A percentile compares a stretch with the other conserved stretches of the same genome.
These are phyloP conservation scores for Dicyrtomina minuta DNA, from an alignment of 2,888 invertebrate species.

Conservation along the genomic window DNA sequence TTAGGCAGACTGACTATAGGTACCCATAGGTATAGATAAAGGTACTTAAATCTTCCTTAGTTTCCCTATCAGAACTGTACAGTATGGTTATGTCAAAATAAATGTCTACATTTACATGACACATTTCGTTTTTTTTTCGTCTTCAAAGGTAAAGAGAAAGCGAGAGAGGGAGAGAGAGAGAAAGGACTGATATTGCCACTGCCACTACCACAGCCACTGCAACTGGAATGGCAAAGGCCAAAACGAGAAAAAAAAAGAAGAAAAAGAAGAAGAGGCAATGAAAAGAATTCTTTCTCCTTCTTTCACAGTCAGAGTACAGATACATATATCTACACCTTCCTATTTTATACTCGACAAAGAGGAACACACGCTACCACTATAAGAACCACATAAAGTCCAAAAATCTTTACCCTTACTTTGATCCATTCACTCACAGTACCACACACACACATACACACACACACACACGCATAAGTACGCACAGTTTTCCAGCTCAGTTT, in stretches of 20 bases:
- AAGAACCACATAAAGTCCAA: constrained; percentile 13
- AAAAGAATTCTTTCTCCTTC: too few species aligned
- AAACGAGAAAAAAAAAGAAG: background rate
- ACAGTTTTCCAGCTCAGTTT: constrained; percentile 4
- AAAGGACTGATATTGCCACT: background rate
- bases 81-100: too few species aligned
- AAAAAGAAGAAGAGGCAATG: background rate
- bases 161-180: constrained; percentile 1
- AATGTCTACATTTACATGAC: constrained; percentile 20
- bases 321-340: too few species aligned
- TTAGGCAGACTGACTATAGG: too few species aligned
- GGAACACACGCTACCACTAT: too few species aligned
- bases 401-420: constrained; percentile 42
- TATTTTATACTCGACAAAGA: too few species aligned
- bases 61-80: too few species aligned
- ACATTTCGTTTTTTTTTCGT: constrained; percentile 20
- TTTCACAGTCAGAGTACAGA: too few species aligned
- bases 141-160: background rate
- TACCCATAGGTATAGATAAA: too few species aligned
- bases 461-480: too few species aligned
- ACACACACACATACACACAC: too few species aligned
- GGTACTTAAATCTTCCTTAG: too few species aligned
- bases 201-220: background rate
- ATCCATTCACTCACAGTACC: constrained; percentile 39
- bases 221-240: background rate